phyloP scores from a whole-genome alignment of 64 coral and sea anemone species.

The Astreopora myriophthalma region DNA sequence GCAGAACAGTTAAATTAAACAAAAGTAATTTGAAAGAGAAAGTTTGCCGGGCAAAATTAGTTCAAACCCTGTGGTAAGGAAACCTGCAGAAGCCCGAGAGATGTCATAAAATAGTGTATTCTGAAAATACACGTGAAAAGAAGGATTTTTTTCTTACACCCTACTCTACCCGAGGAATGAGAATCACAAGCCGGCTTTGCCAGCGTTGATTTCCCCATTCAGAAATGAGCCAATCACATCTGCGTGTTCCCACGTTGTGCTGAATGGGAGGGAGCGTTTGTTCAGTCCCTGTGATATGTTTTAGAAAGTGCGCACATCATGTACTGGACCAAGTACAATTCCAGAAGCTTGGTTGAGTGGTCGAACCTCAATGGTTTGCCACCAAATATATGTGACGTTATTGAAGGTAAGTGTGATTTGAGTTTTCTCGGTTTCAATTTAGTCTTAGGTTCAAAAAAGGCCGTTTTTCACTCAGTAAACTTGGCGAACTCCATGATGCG shows the following conservation, averaged over 20 bases:
- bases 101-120: background rate
- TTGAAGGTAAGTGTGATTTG: background rate
- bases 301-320: background rate
- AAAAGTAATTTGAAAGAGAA: background rate
- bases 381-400: background rate
- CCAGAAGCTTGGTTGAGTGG: background rate
- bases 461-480: too few relatives aligned
- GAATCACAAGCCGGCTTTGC: too few relatives aligned
- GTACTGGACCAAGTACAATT: background rate
- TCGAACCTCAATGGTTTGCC: background rate
- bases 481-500: too few relatives aligned
- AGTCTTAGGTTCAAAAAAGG: too few relatives aligned
- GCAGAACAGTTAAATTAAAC: background rate
- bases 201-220: background rate
- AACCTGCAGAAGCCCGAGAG: background rate
- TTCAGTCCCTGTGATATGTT: too few relatives aligned
- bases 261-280: background rate
- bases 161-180: background rate
- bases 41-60: background rate
- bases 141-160: background rate
- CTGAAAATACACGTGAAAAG: background rate
- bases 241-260: background rate
- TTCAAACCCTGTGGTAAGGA: background rate
- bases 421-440: too few relatives aligned
- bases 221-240: background rate